Evolutionary conservation across 2,888 invertebrate species (phyloP).

Genomic region (Drosophila limbata): DNA sequence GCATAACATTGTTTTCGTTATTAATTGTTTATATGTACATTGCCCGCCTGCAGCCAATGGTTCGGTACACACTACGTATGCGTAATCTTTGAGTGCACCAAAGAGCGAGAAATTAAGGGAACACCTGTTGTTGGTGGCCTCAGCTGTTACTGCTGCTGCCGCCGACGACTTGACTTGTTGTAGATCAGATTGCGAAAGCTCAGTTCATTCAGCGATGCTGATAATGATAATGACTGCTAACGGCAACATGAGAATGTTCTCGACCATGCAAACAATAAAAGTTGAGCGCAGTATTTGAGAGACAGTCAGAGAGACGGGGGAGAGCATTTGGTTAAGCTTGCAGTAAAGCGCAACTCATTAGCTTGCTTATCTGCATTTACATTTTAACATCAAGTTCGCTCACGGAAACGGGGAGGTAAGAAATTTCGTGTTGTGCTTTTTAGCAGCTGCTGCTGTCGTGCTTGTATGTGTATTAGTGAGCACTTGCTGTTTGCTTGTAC

Average conservation of each 20-base stretch:
- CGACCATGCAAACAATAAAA: constrained; percentile 1
- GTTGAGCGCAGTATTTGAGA: constrained; percentile 4
- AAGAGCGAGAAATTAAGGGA: constrained; percentile 22
- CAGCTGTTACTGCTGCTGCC: constrained; percentile 4
- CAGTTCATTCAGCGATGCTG: constrained; percentile 51
- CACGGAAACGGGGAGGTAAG: constrained; percentile 28
- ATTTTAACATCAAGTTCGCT: constrained; percentile 17
- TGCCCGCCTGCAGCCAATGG: constrained; percentile 14
- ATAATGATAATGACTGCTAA: constrained; percentile 35
- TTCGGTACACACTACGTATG: constrained; percentile 34
- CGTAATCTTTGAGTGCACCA: constrained; percentile 39
- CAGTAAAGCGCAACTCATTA: constrained; percentile 37
- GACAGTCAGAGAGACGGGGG: neutral
- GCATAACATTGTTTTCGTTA: constrained; percentile 46
- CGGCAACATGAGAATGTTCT: constrained; percentile 10
- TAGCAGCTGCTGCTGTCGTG: constrained; percentile 16
- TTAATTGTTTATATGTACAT: constrained; percentile 47
- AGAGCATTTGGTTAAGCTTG: constrained; percentile 24
- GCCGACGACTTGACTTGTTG: constrained; percentile 8
- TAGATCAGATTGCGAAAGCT: constrained; percentile 55
- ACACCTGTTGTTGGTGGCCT: constrained; percentile 46
- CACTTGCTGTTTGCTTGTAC: constrained; percentile 46
- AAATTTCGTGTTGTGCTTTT: constrained; percentile 53
- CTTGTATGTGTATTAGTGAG: constrained; percentile 22
- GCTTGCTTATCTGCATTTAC: constrained; percentile 54